Evolutionary conservation across 1,140 invertebrate genomes (phyloP).

Genomic region (Brachionus asplanchnoidis): DNA sequence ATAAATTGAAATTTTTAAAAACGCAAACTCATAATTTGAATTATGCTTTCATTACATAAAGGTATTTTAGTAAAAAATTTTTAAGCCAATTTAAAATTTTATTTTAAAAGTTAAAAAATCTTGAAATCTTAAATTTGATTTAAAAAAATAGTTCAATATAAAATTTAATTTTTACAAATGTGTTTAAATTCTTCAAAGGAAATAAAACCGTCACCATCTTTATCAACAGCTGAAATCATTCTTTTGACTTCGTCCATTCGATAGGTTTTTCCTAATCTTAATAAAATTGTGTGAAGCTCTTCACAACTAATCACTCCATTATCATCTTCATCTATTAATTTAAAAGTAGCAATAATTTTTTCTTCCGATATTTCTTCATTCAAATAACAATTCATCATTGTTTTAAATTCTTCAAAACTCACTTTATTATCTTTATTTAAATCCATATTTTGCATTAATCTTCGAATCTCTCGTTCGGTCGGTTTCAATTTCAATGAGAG

Average conservation of each 20-base stretch:
- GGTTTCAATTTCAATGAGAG: not conserved
- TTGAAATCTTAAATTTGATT: too few species aligned
- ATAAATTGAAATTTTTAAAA: too few species aligned
- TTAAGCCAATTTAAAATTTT: too few species aligned
- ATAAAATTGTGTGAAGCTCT: not conserved
- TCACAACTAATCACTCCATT: not conserved
- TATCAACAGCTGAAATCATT: conserved; percentile 2
- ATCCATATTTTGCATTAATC: not conserved
- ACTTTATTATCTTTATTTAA: not conserved
- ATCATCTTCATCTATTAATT: not conserved
- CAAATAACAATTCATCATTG: not conserved
- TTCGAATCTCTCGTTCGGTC: not conserved
- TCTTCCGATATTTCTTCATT: not conserved
- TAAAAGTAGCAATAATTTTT: not conserved
- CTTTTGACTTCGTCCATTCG: not conserved
- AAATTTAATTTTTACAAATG: not conserved
- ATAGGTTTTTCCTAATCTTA: not conserved
- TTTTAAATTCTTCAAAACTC: not conserved
- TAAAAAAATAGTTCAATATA: too few species aligned
- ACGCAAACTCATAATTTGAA: too few species aligned
- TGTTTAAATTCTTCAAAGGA: not conserved
- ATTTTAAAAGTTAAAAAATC: too few species aligned
- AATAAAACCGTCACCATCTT: not conserved
- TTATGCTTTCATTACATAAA: too few species aligned
- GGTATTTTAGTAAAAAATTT: too few species aligned